A percentile compares a stretch with the other conserved stretches of the same genome.
Evolutionary conservation across 53 echinoderm and acorn worm species (phyloP).

Genomic region (Echinometra lucunter): DNA sequence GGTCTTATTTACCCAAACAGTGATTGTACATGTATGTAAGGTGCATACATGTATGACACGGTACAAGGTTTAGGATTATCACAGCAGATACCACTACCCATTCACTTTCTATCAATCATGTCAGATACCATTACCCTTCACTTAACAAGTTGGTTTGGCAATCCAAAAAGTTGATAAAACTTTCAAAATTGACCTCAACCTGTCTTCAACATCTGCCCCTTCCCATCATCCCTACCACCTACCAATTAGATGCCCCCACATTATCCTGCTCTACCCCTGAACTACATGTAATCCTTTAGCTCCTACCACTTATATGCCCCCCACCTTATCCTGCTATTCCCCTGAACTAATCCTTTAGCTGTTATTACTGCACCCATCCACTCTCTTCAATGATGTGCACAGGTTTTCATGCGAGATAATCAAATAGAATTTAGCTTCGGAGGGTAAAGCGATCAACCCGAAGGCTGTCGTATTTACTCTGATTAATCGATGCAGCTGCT

Average conservation of each 20-base stretch:
- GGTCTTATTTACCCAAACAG: not conserved
- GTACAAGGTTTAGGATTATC: not conserved
- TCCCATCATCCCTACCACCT: not conserved
- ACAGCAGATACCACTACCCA: not conserved
- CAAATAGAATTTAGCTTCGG: constrained; percentile 8
- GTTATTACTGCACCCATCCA: constrained; percentile 1
- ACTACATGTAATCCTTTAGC: not conserved
- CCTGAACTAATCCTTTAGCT: not conserved
- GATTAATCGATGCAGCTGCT: constrained; percentile 42
- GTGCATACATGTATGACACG: not conserved
- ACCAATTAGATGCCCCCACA: not conserved
- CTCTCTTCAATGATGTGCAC: not conserved
- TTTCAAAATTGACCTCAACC: not conserved
- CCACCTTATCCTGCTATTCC: not conserved
- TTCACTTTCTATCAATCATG: not conserved
- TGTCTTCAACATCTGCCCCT: not conserved
- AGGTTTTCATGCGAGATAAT: constrained; percentile 45
- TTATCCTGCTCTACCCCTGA: not conserved
- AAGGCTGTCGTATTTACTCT: constrained; percentile 29
- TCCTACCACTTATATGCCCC: constrained; percentile 7
- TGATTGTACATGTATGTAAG: not conserved
- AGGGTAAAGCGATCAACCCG: constrained; percentile 35
- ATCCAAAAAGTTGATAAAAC: not conserved
- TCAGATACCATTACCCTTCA: not conserved
- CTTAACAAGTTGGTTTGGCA: not conserved